Conservation (phyloP, 2,113 vertebrate species). For the Suricata suricatta region DNA sequence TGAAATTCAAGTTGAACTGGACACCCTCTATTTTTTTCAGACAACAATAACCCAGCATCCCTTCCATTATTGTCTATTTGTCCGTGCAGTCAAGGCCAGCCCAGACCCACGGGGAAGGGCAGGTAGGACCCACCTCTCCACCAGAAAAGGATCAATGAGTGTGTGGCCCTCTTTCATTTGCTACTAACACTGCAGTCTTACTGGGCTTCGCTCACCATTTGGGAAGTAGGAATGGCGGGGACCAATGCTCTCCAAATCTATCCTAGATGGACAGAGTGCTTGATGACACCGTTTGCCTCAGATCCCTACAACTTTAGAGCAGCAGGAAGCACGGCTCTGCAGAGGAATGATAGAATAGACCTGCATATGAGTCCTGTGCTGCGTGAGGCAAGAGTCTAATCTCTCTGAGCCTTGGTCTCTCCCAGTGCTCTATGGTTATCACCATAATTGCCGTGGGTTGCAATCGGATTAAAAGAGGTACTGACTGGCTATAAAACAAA, state of each 20-base stretch:
- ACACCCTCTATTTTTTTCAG: background rate
- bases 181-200: fast-evolving
- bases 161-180: background rate
- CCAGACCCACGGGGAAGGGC: background rate
- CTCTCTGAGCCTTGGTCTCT: background rate
- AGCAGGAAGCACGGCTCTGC: fast-evolving
- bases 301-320: background rate
- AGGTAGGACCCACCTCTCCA: background rate
- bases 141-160: background rate
- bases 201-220: background rate
- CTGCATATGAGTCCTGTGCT: background rate
- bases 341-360: background rate
- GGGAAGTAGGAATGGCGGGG: too few species aligned
- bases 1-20: background rate
- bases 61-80: background rate
- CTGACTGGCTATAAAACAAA: background rate
- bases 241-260: fast-evolving
- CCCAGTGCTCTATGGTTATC: background rate
- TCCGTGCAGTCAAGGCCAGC: background rate
- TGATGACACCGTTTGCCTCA: background rate
- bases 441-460: fast-evolving
- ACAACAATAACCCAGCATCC: background rate
- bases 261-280: background rate
- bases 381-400: background rate
- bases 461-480: background rate